Evolutionary conservation across 2,888 invertebrate genomes (phyloP).

Genomic region (Habroteleia sp.): DNA sequence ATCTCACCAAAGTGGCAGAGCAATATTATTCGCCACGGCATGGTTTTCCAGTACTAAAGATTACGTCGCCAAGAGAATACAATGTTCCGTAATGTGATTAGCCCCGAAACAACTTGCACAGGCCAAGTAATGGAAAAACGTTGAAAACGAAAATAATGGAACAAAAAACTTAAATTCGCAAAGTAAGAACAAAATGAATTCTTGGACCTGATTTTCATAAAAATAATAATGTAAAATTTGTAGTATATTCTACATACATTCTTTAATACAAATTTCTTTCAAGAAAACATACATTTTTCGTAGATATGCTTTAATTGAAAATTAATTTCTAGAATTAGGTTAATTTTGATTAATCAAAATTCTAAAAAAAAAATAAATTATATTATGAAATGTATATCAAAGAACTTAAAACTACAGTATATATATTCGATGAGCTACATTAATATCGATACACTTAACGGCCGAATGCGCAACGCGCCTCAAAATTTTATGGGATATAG

Average conservation of each 20-base stretch:
- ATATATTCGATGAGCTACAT: background rate
- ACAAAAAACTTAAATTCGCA: background rate
- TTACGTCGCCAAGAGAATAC: conserved; percentile 32
- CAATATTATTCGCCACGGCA: conserved; percentile 40
- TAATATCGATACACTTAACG: conserved; percentile 18
- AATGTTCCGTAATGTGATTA: conserved; percentile 65
- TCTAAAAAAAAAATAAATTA: no score
- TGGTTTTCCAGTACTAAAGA: conserved; percentile 47
- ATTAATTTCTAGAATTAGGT: no score
- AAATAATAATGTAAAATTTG: no score
- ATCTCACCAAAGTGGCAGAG: conserved; percentile 39
- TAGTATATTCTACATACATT: no score
- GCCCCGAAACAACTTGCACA: conserved; percentile 34
- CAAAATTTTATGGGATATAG: conserved; percentile 30
- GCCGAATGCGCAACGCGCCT: background rate
- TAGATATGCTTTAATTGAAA: no score
- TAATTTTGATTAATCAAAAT: no score
- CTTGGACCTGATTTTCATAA: no score
- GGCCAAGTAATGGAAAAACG: conserved; percentile 39
- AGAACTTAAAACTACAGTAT: background rate
- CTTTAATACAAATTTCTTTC: no score
- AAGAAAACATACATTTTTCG: no score
- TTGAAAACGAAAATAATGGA: conserved; percentile 1
- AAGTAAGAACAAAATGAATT: conserved; percentile 2
- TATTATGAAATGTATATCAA: no score